Evolutionary conservation across 2,797 vertebrate species (phyloP), one percentile per base, ranked within the genome.

Genomic region (Microctenopoma lineatum): DNA sequence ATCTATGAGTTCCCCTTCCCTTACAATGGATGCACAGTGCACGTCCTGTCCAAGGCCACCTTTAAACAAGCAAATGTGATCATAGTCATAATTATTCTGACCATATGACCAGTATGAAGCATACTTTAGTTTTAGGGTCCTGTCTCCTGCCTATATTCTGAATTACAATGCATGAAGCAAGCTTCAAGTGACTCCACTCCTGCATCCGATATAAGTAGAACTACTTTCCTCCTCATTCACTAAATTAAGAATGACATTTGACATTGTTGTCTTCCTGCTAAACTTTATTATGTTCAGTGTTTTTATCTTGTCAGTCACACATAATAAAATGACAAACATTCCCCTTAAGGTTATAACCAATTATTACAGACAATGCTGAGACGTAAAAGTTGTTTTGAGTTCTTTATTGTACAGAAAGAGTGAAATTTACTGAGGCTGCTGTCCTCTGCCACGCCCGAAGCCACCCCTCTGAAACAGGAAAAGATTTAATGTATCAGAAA

Each of bases 371-470:
- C n/a, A 32, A 59, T 3, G 4, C 7, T 1, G 6, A 74, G n/a
- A 29, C 26, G 0, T 27, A 21, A 0, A 9, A 25, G 15, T 15
- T 80, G 61, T 88, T 90, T 92, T 87, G 51, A 64, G 70, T 77
- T 92, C 86, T 96, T 98, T 97, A 98, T 97, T 97, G 90, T 95
- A 96, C 93, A 97, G 90, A 95, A 92, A 93, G 65, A 63, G 89
- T 67, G 71, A 83, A 85, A 84, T 91, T 95, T 93, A 99, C 93
- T 98, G 97, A 68, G 97, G 97, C 70, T 95, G 97, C 87, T 98
- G 97, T 94, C 96, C 98, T 94, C 98, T 95, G 86, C 98, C 97
- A 69, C 97, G 98, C 80, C 98, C 98, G 16, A 98, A 99, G 84
- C 98, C 98, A 67, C 97, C 97, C 91, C 97, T 98, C 98, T 99